phyloP scores from a whole-genome alignment of 2,113 vertebrate species.

The Suricata suricatta region DNA sequence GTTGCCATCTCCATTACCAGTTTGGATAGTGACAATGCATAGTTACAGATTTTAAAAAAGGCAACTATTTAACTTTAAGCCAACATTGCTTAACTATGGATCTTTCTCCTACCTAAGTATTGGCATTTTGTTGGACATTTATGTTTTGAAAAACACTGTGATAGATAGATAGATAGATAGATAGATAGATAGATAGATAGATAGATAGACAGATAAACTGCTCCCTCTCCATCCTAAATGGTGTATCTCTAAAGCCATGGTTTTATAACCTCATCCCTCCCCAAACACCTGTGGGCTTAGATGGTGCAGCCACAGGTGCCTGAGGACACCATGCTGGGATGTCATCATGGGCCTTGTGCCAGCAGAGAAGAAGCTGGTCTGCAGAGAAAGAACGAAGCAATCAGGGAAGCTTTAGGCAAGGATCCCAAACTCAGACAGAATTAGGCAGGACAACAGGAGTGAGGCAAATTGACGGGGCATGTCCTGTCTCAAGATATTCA shows the following conservation, averaged over 20 bases:
- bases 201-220: neutral
- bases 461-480: neutral
- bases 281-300: neutral
- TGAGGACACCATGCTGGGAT: neutral
- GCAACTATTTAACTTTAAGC: neutral
- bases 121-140: neutral
- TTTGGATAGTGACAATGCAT: neutral
- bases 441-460: neutral
- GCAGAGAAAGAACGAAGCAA: neutral
- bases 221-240: neutral
- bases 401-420: neutral
- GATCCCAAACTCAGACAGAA: neutral
- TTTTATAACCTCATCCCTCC: neutral
- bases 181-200: neutral
- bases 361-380: neutral
- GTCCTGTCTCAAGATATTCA: neutral
- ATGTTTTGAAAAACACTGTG: slow-evolving; percentile 6
- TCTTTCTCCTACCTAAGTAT: neutral
- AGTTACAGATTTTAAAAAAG: neutral
- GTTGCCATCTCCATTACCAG: neutral
- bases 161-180: neutral
- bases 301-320: no score
- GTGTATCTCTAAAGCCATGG: neutral
- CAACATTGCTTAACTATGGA: neutral
- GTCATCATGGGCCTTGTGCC: neutral